A percentile compares a stretch with the other conserved stretches of the same genome.
Evolutionary conservation across 1,140 invertebrate species (phyloP).

Genomic region (Drosophila yakuba): DNA sequence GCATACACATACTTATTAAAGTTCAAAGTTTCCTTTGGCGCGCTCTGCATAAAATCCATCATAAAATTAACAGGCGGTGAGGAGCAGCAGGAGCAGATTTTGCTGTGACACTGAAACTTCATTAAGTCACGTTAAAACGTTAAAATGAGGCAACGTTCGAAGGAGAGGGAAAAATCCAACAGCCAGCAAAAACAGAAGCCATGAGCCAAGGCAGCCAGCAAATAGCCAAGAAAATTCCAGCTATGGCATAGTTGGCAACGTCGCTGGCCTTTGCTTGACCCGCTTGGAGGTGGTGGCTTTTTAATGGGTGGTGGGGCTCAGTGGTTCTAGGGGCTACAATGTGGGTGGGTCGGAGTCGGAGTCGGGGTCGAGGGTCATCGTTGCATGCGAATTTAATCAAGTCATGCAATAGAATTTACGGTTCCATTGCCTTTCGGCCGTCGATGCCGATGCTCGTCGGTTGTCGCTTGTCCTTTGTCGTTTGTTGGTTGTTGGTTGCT

Average conservation of each 20-base stretch:
- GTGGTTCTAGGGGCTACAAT: not conserved
- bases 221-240: conserved; percentile 56
- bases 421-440: conserved; percentile 52
- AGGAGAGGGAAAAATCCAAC: conserved; percentile 10
- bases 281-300: not conserved
- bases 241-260: conserved; percentile 51
- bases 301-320: not conserved
- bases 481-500: not conserved
- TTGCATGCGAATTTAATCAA: conserved; percentile 84
- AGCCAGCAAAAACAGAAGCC: conserved; percentile 18
- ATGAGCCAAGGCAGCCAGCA: conserved; percentile 21
- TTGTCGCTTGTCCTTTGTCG: not conserved
- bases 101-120: conserved; percentile 79
- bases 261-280: conserved; percentile 48
- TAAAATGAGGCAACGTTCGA: conserved; percentile 57
- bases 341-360: not conserved
- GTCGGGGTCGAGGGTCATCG: conserved; percentile 22
- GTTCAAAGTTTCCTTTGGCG: conserved; percentile 61
- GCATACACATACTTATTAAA: conserved; percentile 65
- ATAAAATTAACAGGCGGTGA: conserved; percentile 65
- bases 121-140: conserved; percentile 78
- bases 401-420: conserved; percentile 84
- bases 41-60: conserved; percentile 64
- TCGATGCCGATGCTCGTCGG: conserved; percentile 1
- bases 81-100: not conserved